phyloP scores from a whole-genome alignment of 2,113 vertebrate species.

The Pangasianodon gigas region DNA sequence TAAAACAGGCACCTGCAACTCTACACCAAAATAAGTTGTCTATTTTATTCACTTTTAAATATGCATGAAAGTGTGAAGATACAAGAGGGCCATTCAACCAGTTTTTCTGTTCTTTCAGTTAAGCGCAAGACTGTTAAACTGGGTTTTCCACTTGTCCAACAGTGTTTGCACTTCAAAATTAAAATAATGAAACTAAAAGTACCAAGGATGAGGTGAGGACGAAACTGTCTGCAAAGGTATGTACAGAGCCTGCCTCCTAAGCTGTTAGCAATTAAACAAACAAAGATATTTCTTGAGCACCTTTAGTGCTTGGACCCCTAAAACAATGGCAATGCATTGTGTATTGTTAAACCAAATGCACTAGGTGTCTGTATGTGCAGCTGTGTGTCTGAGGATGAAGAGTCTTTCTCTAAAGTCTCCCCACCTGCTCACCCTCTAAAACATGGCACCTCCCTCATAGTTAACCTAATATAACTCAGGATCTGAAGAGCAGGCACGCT shows the following conservation, averaged over 20 bases:
- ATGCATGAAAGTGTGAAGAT: neutral
- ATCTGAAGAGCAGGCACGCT: neutral
- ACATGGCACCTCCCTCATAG: neutral
- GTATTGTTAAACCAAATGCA: neutral
- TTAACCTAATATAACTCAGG: neutral
- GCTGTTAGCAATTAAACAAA: neutral
- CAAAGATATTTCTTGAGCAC: neutral
- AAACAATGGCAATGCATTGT: neutral
- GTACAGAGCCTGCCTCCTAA: neutral
- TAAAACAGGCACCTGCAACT: neutral
- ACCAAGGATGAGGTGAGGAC: constrained; percentile 3
- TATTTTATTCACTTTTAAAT: neutral
- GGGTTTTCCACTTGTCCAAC: constrained; percentile 59
- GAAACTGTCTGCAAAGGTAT: neutral
- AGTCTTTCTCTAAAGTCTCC: neutral
- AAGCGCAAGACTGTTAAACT: constrained; percentile 65
- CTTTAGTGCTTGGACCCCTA: neutral
- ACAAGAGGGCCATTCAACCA: constrained; percentile 52
- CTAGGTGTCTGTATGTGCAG: constrained; percentile 2
- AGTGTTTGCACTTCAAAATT: neutral
- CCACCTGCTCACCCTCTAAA: constrained; percentile 20
- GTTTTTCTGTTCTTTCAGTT: constrained; percentile 54
- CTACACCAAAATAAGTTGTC: neutral
- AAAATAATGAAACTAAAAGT: constrained; percentile 26
- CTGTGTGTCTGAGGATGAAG: neutral